Evolutionary conservation across 2,113 vertebrate genomes (phyloP).

Genomic region (Misgurnus anguillicaudatus): DNA sequence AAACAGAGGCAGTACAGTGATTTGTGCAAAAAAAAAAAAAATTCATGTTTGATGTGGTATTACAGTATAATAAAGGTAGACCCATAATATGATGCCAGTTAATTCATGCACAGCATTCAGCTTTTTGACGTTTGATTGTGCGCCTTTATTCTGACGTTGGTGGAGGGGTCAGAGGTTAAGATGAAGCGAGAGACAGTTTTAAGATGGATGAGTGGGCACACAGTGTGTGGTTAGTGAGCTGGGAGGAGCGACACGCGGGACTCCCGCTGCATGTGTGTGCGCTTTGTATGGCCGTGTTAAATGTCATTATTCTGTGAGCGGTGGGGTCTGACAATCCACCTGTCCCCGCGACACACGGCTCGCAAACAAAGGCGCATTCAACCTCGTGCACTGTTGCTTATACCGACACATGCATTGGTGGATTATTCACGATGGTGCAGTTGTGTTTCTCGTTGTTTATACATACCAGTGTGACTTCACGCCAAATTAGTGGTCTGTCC

Average conservation of each 20-base stretch:
- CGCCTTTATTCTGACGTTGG: conserved; percentile 6
- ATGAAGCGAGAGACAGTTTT: conserved; percentile 39
- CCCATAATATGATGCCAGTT: not conserved
- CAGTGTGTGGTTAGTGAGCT: conserved; percentile 33
- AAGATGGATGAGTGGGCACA: conserved; percentile 42
- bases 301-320: conserved; percentile 43
- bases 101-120: not conserved
- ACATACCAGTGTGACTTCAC: conserved; percentile 34
- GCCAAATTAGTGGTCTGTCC: too few relatives aligned
- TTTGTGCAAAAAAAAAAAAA: not conserved
- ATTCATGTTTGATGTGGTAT: not conserved
- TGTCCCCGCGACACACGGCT: conserved; percentile 34
- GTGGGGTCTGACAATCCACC: conserved; percentile 23
- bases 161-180: conserved; percentile 21
- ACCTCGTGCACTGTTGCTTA: conserved; percentile 54
- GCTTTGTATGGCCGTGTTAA: conserved; percentile 37
- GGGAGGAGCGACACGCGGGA: conserved; percentile 24
- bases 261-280: conserved; percentile 29
- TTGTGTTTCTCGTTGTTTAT: conserved; percentile 14
- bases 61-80: too few relatives aligned
- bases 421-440: conserved; percentile 54
- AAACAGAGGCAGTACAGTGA: not conserved
- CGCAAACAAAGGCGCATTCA: conserved; percentile 56
- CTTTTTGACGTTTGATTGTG: not conserved
- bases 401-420: conserved; percentile 58